Evolutionary conservation across 30 jellyfish, hydroid and myxozoan genomes (phyloP).

Genomic region (Aurelia aurita): DNA sequence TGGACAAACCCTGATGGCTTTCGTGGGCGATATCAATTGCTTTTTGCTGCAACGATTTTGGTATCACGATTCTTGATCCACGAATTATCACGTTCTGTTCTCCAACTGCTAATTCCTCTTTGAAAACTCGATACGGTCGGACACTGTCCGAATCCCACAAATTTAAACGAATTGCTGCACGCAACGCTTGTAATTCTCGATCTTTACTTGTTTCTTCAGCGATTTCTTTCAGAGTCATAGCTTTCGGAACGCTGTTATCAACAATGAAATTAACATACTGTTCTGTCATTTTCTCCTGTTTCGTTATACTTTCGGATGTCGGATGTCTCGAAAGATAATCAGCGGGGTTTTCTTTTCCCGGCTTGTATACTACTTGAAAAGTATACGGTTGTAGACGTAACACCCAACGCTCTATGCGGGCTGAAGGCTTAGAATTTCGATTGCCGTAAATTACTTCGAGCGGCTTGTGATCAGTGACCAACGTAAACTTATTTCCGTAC

Average conservation of each 20-base stretch:
- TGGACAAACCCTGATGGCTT: conserved; percentile 62
- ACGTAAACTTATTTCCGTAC: conserved; percentile 18
- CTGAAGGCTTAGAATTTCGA: conserved; percentile 53
- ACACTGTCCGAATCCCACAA: conserved; percentile 26
- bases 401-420: conserved; percentile 58
- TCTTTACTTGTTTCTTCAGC: conserved; percentile 56
- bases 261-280: conserved; percentile 44
- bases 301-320: conserved; percentile 4
- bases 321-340: conserved; percentile 71
- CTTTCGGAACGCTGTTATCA: conserved; percentile 58
- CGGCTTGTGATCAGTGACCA: conserved; percentile 50
- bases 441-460: conserved; percentile 42
- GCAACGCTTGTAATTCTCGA: conserved; percentile 36
- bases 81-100: conserved; percentile 34
- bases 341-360: conserved; percentile 54
- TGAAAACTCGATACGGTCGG: conserved; percentile 13
- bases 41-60: conserved; percentile 52
- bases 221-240: conserved; percentile 61
- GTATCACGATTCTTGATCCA: conserved; percentile 53
- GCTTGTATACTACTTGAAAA: conserved; percentile 36
- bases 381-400: conserved; percentile 59
- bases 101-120: conserved; percentile 53
- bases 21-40: conserved; percentile 55
- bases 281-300: conserved; percentile 55
- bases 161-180: conserved; percentile 54